These are phyloP conservation scores for Panurus biarmicus DNA, from an alignment of 2,113 vertebrate genomes.

Conservation along the genomic window DNA sequence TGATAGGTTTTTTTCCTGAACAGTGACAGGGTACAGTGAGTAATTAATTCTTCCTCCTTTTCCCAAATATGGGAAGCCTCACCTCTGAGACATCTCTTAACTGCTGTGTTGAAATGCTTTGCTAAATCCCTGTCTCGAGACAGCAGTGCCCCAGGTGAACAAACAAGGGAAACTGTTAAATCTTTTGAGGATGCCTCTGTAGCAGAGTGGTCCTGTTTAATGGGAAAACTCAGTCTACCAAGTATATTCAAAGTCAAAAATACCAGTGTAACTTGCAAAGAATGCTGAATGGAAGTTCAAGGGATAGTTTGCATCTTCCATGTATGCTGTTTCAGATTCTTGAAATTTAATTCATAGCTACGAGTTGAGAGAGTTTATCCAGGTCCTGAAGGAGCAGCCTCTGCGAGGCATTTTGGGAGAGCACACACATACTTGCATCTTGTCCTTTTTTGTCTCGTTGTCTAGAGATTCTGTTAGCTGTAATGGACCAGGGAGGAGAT, in stretches of 20 bases:
- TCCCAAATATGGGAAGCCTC: background rate
- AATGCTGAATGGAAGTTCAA: background rate
- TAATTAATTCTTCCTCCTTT: background rate
- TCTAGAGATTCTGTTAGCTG: background rate
- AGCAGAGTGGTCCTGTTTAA: background rate
- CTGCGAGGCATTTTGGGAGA: background rate
- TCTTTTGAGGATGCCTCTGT: background rate
- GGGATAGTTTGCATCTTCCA: background rate
- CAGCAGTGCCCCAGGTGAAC: background rate
- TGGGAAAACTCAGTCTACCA: background rate
- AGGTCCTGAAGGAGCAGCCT: background rate
- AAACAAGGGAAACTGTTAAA: background rate
- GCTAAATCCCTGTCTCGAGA: background rate
- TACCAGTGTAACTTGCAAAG: background rate
- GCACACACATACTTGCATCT: background rate
- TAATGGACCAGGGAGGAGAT: background rate
- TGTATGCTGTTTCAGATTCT: slow-evolving; percentile 25
- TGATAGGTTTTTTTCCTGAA: background rate
- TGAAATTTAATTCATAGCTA: slow-evolving; percentile 21
- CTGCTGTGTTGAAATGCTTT: background rate
- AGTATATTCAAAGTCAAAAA: background rate
- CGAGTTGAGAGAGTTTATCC: slow-evolving; percentile 12
- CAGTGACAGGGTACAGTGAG: background rate
- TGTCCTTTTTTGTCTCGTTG: slow-evolving; percentile 22
- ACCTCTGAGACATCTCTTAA: background rate